A percentile compares a stretch with the other conserved stretches of the same genome.
Evolutionary conservation across 1,140 invertebrate genomes (phyloP).

Genomic region (Cherax destructor): DNA sequence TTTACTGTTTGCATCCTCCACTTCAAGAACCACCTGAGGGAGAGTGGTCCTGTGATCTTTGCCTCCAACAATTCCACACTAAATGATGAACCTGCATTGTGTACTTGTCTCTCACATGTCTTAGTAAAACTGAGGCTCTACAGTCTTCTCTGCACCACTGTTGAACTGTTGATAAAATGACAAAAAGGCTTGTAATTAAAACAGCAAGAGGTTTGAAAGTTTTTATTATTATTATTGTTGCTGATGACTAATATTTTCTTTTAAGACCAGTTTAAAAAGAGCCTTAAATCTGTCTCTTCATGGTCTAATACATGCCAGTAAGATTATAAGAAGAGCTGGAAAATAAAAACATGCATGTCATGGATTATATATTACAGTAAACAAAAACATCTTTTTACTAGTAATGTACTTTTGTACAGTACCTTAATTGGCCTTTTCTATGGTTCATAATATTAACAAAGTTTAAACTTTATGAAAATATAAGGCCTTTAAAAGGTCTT

Average conservation of each 20-base stretch:
- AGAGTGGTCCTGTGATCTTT: conserved; percentile 71
- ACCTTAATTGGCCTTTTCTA: neutral
- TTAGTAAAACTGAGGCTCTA: neutral
- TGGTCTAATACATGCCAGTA: neutral
- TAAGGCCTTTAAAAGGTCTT: neutral
- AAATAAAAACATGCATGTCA: neutral
- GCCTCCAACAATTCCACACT: conserved; percentile 62
- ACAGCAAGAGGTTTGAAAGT: conserved; percentile 12
- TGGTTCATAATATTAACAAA: neutral
- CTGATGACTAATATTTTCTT: neutral
- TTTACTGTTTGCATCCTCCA: conserved; percentile 98
- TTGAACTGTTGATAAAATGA: neutral
- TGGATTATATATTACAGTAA: neutral
- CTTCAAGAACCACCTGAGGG: conserved; percentile 71
- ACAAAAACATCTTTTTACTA: neutral
- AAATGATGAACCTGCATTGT: conserved; percentile 28
- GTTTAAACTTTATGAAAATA: neutral
- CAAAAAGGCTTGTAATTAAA: neutral
- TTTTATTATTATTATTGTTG: neutral
- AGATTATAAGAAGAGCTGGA: neutral
- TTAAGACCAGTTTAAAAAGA: neutral
- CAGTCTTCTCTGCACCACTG: neutral
- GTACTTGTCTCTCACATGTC: neutral
- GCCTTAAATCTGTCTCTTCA: conserved; percentile 9
- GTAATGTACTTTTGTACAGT: neutral